Percentiles rank a stretch among this genome's conserved stretches.
These are phyloP conservation scores for Paguma larvata DNA, from an alignment of 2,797 vertebrate genomes.

Conservation along the genomic window DNA sequence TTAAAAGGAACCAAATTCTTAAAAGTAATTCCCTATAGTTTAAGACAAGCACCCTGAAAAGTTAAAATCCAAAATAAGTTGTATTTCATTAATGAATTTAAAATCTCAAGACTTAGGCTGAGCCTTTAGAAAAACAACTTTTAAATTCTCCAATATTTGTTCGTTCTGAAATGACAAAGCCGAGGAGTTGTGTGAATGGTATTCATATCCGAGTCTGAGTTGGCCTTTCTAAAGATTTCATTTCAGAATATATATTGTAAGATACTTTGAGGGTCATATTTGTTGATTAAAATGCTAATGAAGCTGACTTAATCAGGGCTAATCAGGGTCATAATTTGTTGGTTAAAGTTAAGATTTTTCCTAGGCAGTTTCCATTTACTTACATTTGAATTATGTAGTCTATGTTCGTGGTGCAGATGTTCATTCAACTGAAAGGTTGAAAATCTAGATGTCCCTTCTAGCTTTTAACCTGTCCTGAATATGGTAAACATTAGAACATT, in stretches of 20 bases:
- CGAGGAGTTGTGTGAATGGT: not conserved
- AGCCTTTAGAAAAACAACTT: slow-evolving; percentile 56
- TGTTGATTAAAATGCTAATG: slow-evolving; percentile 37
- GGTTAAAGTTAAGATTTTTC: slow-evolving; percentile 36
- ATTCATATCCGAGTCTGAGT: not conserved
- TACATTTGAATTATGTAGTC: not conserved
- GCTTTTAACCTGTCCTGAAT: not conserved
- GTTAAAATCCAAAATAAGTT: slow-evolving; percentile 8
- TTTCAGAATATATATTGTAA: slow-evolving; percentile 47
- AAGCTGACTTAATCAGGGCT: too few relatives aligned
- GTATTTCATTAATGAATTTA: slow-evolving; percentile 51
- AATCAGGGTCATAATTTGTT: slow-evolving; percentile 14
- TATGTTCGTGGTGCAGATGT: not conserved
- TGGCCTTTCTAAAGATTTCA: slow-evolving; percentile 1
- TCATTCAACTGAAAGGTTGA: slow-evolving; percentile 12
- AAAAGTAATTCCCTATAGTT: slow-evolving; percentile 14
- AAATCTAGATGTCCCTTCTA: not conserved
- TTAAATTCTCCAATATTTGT: not conserved
- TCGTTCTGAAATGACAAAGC: slow-evolving; percentile 30
- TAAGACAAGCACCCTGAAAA: not conserved
- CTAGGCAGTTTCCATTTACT: not conserved
- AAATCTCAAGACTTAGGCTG: slow-evolving; percentile 10
- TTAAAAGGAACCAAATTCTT: slow-evolving; percentile 29
- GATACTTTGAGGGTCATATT: slow-evolving; percentile 15
- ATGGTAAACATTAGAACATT: slow-evolving; percentile 16